These are phyloP conservation scores for Neelides folsomi DNA, from an alignment of 2,888 invertebrate genomes.

Conservation along the genomic window DNA sequence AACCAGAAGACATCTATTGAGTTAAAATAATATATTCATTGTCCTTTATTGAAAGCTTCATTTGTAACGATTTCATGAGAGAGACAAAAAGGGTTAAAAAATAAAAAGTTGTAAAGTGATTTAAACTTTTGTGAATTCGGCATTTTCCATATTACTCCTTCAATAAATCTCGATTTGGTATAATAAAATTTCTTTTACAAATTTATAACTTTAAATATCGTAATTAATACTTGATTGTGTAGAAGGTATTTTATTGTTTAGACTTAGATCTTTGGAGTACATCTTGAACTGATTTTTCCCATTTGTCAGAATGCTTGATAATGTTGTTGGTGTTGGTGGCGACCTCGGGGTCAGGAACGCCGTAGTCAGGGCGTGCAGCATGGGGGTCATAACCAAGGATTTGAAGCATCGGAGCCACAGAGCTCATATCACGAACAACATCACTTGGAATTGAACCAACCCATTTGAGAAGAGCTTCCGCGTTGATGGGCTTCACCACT, in stretches of 20 bases:
- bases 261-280: constrained; percentile 26
- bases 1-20: too few relatives aligned
- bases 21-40: too few relatives aligned
- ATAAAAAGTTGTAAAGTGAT: too few relatives aligned
- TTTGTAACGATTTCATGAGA: too few relatives aligned
- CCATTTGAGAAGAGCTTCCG: constrained; percentile 88
- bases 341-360: constrained; percentile 51
- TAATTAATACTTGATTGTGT: background rate
- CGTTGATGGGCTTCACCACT: constrained; percentile 94
- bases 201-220: background rate
- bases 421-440: constrained; percentile 81
- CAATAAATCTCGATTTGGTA: too few relatives aligned
- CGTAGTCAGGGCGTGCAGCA: constrained; percentile 91
- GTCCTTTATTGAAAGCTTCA: too few relatives aligned
- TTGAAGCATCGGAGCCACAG: constrained; percentile 86
- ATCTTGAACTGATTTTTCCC: constrained; percentile 27
- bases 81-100: too few relatives aligned
- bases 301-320: constrained; percentile 28
- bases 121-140: too few relatives aligned
- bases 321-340: constrained; percentile 32
- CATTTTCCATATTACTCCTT: too few relatives aligned
- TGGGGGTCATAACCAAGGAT: constrained; percentile 84
- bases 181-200: too few relatives aligned
- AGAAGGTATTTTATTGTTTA: background rate
- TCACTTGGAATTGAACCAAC: constrained; percentile 78